Evolutionary conservation across 2,113 vertebrate genomes (phyloP).

Genomic region (Pagrus major): DNA sequence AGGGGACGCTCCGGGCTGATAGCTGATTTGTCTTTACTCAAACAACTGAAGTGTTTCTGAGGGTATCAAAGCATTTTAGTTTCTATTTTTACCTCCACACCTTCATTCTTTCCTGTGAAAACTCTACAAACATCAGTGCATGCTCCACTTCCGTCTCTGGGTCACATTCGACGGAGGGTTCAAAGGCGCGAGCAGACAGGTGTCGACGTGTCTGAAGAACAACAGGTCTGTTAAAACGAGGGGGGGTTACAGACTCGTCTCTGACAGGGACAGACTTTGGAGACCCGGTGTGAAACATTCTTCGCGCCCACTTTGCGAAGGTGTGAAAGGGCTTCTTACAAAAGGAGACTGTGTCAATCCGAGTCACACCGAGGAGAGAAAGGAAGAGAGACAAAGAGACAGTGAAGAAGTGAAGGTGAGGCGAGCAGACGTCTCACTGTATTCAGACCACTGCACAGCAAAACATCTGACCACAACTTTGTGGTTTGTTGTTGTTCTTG

Average conservation of each 20-base stretch:
- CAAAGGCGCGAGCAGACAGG: not conserved
- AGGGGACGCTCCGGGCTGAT: not conserved
- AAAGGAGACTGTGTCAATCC: not conserved
- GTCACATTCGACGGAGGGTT: not conserved
- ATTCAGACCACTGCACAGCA: too few relatives aligned
- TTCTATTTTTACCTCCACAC: too few relatives aligned
- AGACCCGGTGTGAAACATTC: conserved; percentile 27
- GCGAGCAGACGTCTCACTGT: too few relatives aligned
- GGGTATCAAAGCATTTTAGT: not conserved
- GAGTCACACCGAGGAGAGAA: not conserved
- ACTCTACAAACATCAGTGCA: too few relatives aligned
- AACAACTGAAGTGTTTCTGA: not conserved
- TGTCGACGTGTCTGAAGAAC: conserved; percentile 15
- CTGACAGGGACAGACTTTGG: conserved; percentile 11
- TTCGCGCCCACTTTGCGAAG: conserved; percentile 1
- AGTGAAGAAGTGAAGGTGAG: not conserved
- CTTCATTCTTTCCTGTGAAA: not conserved
- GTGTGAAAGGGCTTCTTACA: conserved; percentile 22
- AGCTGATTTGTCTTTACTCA: conserved; percentile 1
- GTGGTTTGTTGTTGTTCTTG: not conserved
- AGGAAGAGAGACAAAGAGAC: not conserved
- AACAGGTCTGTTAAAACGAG: not conserved
- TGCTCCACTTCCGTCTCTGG: not conserved
- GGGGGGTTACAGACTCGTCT: conserved; percentile 7
- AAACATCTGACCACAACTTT: not conserved